Evolutionary conservation across 2,888 invertebrate genomes (phyloP), one percentile per base, ranked within the genome.

Genomic region (Tachina lurida): DNA sequence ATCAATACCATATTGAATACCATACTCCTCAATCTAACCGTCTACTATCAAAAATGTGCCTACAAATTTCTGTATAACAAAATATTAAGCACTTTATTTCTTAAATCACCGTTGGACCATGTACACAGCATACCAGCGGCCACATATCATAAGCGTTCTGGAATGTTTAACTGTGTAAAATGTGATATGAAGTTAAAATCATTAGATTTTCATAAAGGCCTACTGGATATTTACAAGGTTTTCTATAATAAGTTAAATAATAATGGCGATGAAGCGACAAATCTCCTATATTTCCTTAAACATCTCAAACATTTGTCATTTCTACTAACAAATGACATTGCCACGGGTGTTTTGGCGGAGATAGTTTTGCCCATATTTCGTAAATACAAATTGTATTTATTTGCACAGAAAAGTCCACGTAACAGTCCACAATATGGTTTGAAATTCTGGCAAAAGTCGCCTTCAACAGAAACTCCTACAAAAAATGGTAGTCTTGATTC

Each of bases 341-440:
- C 91, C 3, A 88, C 89, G 3, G 91, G 91, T 19, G 89, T 93
- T 9, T 80, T 93, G 45, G 90, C 91, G 0, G 91, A 92, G 71
- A 90, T 93, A 56, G 90, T 92, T 45, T 76, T 93, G 22, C 93
- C 93, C 12, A 89, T 91, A 43, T 93, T 93, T 80, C 88, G 91
- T 9, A 87, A 88, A 8, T 90, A 90, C 47, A 93, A 92, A 73
- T 68, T 76, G n/a, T 60, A 71, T 39, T 13, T 77, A 8, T 43
- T 88, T 54, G 45, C 31, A n/a, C 71, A 81, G 1, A 71, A 71
- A 52, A 70, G 70, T 22, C 17, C 58, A 45, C 47, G 54, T 4
- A 68, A n/a, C 43, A 68, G 75, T 8, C 87, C 88, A 9, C 79
- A 78, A 31, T 58, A 83, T 15, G 22, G 67, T 15, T 45, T 80